phyloP scores from a whole-genome alignment of 2,888 invertebrate species.

The Strigamia maritima region DNA sequence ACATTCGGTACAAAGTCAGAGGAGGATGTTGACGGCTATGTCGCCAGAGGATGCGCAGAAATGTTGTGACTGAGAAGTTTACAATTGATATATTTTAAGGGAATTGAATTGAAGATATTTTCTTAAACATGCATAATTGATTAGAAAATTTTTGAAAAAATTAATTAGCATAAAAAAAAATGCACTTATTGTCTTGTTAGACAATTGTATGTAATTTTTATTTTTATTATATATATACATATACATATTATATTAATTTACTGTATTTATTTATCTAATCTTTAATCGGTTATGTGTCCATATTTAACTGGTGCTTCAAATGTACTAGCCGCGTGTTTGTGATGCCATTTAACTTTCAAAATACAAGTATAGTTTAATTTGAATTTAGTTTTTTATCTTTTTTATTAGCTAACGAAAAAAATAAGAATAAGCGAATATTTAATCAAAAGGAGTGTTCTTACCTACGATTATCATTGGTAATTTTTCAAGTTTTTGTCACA shows the following conservation, averaged over 20 bases:
- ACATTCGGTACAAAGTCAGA: constrained; percentile 14
- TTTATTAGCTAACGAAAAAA: background rate
- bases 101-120: background rate
- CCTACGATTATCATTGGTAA: background rate
- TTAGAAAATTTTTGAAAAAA: background rate
- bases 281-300: background rate
- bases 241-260: background rate
- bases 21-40: constrained; percentile 7
- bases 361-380: background rate
- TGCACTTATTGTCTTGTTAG: background rate
- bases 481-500: background rate
- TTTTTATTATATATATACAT: background rate
- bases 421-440: background rate
- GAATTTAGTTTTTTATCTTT: background rate
- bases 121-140: constrained; percentile 1
- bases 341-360: background rate
- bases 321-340: background rate
- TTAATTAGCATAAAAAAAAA: background rate
- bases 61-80: background rate
- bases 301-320: constrained; percentile 11
- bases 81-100: background rate
- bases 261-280: constrained; percentile 8
- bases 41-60: constrained; percentile 15
- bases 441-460: background rate
- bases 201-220: background rate